Conservation (phyloP, 2,888 invertebrate genomes). For the Aporophyla lueneburgensis region DNA sequence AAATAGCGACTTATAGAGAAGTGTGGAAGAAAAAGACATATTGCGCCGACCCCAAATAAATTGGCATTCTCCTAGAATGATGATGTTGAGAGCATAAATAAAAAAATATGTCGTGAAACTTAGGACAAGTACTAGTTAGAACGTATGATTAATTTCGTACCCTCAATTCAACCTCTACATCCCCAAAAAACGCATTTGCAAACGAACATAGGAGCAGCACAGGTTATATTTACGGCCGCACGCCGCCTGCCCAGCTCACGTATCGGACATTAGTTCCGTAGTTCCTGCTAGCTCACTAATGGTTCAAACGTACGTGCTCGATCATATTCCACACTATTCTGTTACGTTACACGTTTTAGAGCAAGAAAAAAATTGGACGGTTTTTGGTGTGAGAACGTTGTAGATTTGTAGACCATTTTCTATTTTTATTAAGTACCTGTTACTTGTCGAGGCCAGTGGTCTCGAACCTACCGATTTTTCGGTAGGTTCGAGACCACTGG, state of each 20-base stretch:
- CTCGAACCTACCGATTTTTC: too few relatives aligned
- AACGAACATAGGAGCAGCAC: constrained; percentile 25
- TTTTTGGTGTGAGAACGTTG: neutral
- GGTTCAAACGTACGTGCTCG: constrained; percentile 76
- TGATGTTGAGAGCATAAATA: too few relatives aligned
- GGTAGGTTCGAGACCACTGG: too few relatives aligned
- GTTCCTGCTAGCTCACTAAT: constrained; percentile 77
- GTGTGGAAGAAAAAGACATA: too few relatives aligned
- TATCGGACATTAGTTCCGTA: constrained; percentile 77
- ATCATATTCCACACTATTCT: constrained; percentile 61
- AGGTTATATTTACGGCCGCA: constrained; percentile 40
- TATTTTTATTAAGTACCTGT: too few relatives aligned
- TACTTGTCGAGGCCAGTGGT: too few relatives aligned
- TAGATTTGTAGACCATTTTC: too few relatives aligned
- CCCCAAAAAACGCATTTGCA: constrained; percentile 38
- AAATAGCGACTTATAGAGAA: too few relatives aligned
- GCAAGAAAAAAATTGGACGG: neutral
- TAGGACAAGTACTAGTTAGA: neutral
- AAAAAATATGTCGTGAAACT: neutral
- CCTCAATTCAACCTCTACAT: neutral
- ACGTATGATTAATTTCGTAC: neutral
- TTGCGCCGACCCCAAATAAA: too few relatives aligned
- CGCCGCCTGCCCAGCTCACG: constrained; percentile 71
- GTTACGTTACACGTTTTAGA: constrained; percentile 28
- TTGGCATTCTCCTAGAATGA: too few relatives aligned